phyloP scores from a whole-genome alignment of 2,113 vertebrate species.

The Empidonax alnorum region DNA sequence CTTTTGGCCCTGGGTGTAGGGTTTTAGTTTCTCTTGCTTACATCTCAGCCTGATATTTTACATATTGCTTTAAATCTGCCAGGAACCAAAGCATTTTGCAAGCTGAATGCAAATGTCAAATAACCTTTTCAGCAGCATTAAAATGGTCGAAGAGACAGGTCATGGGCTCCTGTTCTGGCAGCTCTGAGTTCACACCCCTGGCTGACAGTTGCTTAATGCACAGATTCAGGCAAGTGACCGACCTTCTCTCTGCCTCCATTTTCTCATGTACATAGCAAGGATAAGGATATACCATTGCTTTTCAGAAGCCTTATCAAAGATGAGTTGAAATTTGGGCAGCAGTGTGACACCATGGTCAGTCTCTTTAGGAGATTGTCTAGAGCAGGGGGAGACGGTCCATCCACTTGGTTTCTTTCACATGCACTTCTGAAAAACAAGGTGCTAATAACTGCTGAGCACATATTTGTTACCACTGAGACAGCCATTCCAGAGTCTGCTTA shows the following conservation, averaged over 20 bases:
- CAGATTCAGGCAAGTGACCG: background rate
- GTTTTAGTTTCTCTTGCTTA: constrained; percentile 1
- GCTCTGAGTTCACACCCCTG: background rate
- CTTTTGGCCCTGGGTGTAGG: background rate
- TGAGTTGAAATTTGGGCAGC: background rate
- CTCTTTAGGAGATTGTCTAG: background rate
- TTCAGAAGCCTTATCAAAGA: background rate
- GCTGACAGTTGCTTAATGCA: background rate
- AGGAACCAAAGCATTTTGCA: constrained; percentile 17
- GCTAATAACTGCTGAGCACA: background rate
- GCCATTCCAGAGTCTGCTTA: background rate
- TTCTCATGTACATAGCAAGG: background rate
- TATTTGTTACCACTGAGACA: background rate
- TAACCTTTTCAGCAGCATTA: background rate
- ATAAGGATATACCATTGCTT: background rate
- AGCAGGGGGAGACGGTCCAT: background rate
- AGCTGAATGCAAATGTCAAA: background rate
- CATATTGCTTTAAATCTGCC: background rate
- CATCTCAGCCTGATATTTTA: constrained; percentile 6
- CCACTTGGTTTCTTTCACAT: background rate
- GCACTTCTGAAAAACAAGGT: background rate
- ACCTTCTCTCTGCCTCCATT: background rate
- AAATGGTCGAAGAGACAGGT: background rate
- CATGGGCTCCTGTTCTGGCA: background rate
- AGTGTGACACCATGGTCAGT: background rate